Base-by-base conservation (phyloP, 1,140 invertebrate species). In the Chelonus insularis region DNA sequence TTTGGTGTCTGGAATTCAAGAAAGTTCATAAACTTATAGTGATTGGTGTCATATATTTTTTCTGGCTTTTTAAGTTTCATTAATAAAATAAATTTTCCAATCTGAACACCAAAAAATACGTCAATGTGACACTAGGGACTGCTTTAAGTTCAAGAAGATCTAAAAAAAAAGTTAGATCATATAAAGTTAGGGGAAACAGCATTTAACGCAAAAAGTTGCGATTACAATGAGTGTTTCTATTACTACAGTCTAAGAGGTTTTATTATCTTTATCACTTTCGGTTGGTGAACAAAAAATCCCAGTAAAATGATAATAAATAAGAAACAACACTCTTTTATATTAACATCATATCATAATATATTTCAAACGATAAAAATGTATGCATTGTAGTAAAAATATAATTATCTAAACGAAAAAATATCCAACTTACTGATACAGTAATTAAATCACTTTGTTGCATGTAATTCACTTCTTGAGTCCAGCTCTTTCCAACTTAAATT, bases 401-500 rank as follows among this genome's bases (percentile, higher is more conserved):
- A 39, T 39, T 39, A 39, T 39, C 37, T 39, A 12, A 39, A 39
- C n/a, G n/a, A 39, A 39, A 39, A n/a, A 39, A n/a, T 1, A 39
- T 12, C n/a, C 14, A 39, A 39, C n/a, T 12, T 39, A 39, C 3
- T 1, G 11, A 45, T 8, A 45, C 6, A 45, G 11, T 18, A n/a
- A 21, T 7, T 18, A 8, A 18, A 45, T 45, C 8, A 45, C 16
- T 7, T 29, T 12, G 1, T 1, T 45, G 4, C 29, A 16, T 4
- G 7, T 60, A n/a, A 48, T 61, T 60, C 55, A 64, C 55, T 64
- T 67, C 37, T 64, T 68, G 12, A 64, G 29, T 25, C 32, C 63
- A 34, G 60, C 16, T 51, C 69, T 43, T 63, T 68, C 68, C 47
- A 69, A 63, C 34, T 66, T 71, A 36, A 72, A 72, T 64, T 67